These are phyloP conservation scores for Sesamia nonagrioides DNA, from an alignment of 1,140 invertebrate genomes.

Conservation along the genomic window DNA sequence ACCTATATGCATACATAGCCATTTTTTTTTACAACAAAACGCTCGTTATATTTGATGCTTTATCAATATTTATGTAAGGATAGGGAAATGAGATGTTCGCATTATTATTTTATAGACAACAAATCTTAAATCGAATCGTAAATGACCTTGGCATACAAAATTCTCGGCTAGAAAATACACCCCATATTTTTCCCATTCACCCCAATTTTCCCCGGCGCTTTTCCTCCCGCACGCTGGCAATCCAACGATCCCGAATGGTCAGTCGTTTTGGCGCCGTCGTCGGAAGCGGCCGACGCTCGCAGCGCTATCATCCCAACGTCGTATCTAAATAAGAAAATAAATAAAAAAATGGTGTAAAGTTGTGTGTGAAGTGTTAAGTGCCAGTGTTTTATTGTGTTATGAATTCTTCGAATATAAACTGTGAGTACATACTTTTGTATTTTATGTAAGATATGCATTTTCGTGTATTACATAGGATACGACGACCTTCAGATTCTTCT, in stretches of 20 bases:
- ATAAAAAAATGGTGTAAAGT: conserved; percentile 49
- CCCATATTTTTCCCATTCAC: conserved; percentile 4
- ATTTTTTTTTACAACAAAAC: too few species aligned
- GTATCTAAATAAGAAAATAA: conserved; percentile 50
- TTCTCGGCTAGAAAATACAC: background rate
- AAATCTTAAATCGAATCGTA: too few species aligned
- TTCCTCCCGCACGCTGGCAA: conserved; percentile 47
- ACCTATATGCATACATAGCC: background rate
- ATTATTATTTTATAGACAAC: background rate
- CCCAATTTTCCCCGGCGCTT: conserved; percentile 27
- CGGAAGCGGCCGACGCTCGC: conserved; percentile 44
- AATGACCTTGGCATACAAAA: background rate
- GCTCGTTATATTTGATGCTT: too few species aligned
- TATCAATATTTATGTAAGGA: too few species aligned
- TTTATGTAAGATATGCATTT: conserved; percentile 20
- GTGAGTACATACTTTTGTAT: conserved; percentile 23
- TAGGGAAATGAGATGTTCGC: too few species aligned
- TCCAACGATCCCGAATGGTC: conserved; percentile 50
- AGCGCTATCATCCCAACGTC: conserved; percentile 18
- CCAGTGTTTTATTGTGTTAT: conserved; percentile 36
- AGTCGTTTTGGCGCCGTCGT: conserved; percentile 61
- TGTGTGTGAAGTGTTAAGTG: conserved; percentile 46
- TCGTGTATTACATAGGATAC: conserved; percentile 23
- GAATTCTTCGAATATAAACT: background rate
- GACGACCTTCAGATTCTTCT: conserved; percentile 26